Conservation (phyloP, 2,888 invertebrate species). For the Drosophila greeni region DNA sequence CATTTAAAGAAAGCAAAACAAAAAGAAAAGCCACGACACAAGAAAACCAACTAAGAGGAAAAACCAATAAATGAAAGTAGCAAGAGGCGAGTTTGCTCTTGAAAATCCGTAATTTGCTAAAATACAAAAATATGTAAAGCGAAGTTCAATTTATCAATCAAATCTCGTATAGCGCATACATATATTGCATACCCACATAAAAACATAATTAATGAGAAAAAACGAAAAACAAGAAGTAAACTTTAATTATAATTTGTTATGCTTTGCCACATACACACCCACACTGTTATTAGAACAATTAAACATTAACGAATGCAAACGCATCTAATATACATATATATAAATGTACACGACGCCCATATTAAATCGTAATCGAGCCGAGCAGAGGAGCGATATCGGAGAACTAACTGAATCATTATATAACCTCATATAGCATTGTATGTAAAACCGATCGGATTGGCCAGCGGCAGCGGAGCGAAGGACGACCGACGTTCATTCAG, state of each 20-base stretch:
- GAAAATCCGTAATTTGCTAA: conserved; percentile 33
- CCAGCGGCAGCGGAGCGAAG: conserved; percentile 18
- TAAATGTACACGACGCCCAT: conserved; percentile 31
- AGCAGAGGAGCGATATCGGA: conserved; percentile 12
- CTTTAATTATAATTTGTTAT: conserved; percentile 70
- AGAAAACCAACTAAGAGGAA: conserved; percentile 27
- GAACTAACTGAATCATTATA: conserved; percentile 39
- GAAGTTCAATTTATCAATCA: conserved; percentile 57
- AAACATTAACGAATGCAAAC: conserved; percentile 49
- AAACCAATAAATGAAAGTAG: conserved; percentile 25
- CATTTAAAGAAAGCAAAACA: conserved; percentile 34
- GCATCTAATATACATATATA: conserved; percentile 23
- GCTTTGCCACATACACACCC: conserved; percentile 52
- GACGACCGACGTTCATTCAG: conserved; percentile 29
- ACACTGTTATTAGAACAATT: conserved; percentile 76
- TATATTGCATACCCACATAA: conserved; percentile 40
- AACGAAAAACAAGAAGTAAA: conserved; percentile 30
- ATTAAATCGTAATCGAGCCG: conserved; percentile 35
- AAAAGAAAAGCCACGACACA: conserved; percentile 23
- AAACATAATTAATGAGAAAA: conserved; percentile 42
- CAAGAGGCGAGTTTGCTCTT: conserved; percentile 16
- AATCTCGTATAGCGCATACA: conserved; percentile 47
- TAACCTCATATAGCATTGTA: conserved; percentile 43
- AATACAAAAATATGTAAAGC: conserved; percentile 47
- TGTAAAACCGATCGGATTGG: conserved; percentile 37